Conservation (phyloP, 1,140 invertebrate species). For the Drosophila kohkoa region DNA sequence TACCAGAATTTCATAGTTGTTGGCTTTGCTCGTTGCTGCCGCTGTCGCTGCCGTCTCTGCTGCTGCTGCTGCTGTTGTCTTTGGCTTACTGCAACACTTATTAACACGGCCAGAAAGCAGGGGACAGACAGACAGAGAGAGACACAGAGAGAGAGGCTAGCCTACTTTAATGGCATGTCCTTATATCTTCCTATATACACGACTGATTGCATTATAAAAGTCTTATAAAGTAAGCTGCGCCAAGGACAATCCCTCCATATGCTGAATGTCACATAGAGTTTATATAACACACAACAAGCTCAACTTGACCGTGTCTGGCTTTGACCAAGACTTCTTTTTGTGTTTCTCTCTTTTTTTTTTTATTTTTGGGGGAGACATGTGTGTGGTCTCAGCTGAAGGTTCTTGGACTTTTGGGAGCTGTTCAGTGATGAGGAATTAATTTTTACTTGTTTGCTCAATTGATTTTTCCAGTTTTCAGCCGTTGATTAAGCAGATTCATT, state of each 20-base stretch:
- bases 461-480: conserved; percentile 54
- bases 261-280: conserved; percentile 72
- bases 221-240: conserved; percentile 45
- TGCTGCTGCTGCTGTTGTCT: conserved; percentile 7
- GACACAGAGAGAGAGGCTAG: conserved; percentile 6
- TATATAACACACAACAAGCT: conserved; percentile 59
- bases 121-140: background rate
- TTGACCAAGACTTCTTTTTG: conserved; percentile 9
- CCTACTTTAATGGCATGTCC: conserved; percentile 44
- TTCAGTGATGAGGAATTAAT: conserved; percentile 76
- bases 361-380: conserved; percentile 38
- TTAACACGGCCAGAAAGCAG: conserved; percentile 49
- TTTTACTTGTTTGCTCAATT: conserved; percentile 80
- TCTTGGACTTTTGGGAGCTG: conserved; percentile 55
- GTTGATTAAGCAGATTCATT: conserved; percentile 77
- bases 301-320: conserved; percentile 20
- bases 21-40: conserved; percentile 25
- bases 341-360: conserved; percentile 2
- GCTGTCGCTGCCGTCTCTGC: background rate
- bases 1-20: conserved; percentile 73
- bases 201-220: conserved; percentile 70
- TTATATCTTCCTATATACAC: conserved; percentile 37
- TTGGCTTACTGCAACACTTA: conserved; percentile 68
- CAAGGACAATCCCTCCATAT: conserved; percentile 68
- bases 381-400: conserved; percentile 57